Evolutionary conservation across 2,888 invertebrate genomes (phyloP).

Genomic region (Thera obeliscata): DNA sequence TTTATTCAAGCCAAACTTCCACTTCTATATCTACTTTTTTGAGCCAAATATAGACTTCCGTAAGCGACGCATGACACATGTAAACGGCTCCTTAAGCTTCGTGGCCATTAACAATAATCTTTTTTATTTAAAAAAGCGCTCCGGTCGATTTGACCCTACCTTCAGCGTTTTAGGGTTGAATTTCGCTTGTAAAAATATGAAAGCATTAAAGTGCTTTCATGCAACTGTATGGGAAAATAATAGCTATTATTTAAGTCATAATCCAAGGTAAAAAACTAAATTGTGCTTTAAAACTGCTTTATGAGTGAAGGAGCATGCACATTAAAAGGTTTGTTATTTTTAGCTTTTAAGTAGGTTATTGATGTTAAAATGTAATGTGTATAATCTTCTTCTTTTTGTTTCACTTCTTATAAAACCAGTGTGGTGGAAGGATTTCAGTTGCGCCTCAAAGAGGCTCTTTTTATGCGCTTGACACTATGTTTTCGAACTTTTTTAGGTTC

Average conservation of each 20-base stretch:
- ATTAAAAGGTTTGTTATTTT: background rate
- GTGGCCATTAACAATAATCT: conserved; percentile 73
- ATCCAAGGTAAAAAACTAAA: conserved; percentile 50
- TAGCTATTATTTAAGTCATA: conserved; percentile 66
- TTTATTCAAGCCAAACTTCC: conserved; percentile 55
- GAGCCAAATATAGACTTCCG: conserved; percentile 54
- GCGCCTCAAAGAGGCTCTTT: too few species aligned
- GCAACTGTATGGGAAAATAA: conserved; percentile 56
- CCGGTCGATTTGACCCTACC: conserved; percentile 42
- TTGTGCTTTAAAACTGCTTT: conserved; percentile 28
- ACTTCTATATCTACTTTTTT: conserved; percentile 41
- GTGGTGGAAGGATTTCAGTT: too few species aligned
- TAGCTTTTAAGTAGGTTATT: background rate
- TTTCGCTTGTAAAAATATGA: conserved; percentile 49
- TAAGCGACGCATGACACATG: conserved; percentile 73
- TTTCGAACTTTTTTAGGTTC: too few species aligned
- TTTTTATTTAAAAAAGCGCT: conserved; percentile 58
- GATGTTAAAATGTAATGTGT: too few species aligned
- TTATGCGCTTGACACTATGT: too few species aligned
- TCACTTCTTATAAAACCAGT: too few species aligned
- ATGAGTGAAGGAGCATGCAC: conserved; percentile 7
- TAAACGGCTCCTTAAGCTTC: conserved; percentile 61
- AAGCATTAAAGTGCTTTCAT: conserved; percentile 63
- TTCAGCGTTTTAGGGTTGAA: conserved; percentile 50
- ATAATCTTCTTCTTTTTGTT: too few species aligned